These are phyloP conservation scores for Monochamus saltuarius DNA, from an alignment of 1,140 invertebrate species.

Conservation along the genomic window DNA sequence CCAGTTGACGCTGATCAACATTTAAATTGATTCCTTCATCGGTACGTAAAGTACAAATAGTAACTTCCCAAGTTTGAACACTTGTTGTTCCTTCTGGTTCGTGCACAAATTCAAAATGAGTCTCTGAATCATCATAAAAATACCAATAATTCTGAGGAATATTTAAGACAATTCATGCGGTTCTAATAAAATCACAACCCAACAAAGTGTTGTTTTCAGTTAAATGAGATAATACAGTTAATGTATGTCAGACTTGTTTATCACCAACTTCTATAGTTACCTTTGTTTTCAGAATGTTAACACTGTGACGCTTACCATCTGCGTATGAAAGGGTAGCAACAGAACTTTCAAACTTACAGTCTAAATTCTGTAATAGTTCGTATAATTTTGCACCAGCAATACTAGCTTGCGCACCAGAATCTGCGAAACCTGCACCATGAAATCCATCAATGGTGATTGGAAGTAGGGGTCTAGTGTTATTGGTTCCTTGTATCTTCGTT, in stretches of 20 bases:
- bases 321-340: neutral
- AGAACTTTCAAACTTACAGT: neutral
- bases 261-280: neutral
- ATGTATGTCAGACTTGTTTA: neutral
- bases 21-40: neutral
- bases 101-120: too few relatives aligned
- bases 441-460: neutral
- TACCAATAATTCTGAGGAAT: conserved; percentile 6
- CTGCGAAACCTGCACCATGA: conserved; percentile 5
- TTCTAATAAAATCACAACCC: conserved; percentile 5
- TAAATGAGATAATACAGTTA: neutral
- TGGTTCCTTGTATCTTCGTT: too few relatives aligned
- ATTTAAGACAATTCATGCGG: conserved; percentile 9
- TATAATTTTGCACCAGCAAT: neutral
- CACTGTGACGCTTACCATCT: neutral
- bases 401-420: neutral
- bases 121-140: neutral
- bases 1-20: neutral
- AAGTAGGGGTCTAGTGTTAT: neutral
- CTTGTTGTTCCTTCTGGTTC: too few relatives aligned
- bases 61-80: too few relatives aligned
- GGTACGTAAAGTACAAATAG: too few relatives aligned
- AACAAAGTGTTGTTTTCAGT: conserved; percentile 11
- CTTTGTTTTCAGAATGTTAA: neutral
- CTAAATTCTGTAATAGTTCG: neutral